Base-by-base conservation (phyloP, 2,113 vertebrate genomes). In the Syngnathus typhle region DNA sequence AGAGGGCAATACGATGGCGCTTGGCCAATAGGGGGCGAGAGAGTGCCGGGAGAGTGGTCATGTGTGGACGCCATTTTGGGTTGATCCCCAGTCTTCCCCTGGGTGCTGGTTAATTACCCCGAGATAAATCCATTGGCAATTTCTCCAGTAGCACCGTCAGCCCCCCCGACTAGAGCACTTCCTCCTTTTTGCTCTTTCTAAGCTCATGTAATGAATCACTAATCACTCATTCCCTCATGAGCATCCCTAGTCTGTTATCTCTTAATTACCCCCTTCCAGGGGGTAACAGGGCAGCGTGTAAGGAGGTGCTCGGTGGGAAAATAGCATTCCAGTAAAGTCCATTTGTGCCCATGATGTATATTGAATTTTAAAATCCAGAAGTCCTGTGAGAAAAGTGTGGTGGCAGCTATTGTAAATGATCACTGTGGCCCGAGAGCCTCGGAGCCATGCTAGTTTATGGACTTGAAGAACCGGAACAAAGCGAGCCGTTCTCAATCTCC, bases 201-300 rank as follows among this genome's bases (percentile, higher is more conserved):
- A 91, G 88, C 88, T 86, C 71, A 78, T 89, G 88, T 91, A 90
- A 91, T 91, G 89, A 90, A 88, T 88, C 78, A 77, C 84, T 88
- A 88, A 90, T 90, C 86, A 90, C 83, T 71, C 49, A 8, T 82
- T 86, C 83, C 80, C 85, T 82, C 82, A 88, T 74, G 85, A 89
- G 78, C 82, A 83, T 87, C 82, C 84, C 82, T 71, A 74, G 81
- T 71, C 87, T 81, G 85, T 89, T 90, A 88, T 89, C 83, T 86
- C 81, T 90, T 89, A 90, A 91, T 90, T 90, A 90, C 85, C 85
- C 79, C 74, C 71, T 75, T 78, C 11, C 74, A 69, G 61, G 23
- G 68, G 68, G 73, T 85, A 83, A 76, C 72, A 89, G 87, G 88
- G 87, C 84, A 65, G 21, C 6, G 18, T n/a, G 47, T 67, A 73